Conservation (phyloP, 2,113 vertebrate species). For the Turnix velox region DNA sequence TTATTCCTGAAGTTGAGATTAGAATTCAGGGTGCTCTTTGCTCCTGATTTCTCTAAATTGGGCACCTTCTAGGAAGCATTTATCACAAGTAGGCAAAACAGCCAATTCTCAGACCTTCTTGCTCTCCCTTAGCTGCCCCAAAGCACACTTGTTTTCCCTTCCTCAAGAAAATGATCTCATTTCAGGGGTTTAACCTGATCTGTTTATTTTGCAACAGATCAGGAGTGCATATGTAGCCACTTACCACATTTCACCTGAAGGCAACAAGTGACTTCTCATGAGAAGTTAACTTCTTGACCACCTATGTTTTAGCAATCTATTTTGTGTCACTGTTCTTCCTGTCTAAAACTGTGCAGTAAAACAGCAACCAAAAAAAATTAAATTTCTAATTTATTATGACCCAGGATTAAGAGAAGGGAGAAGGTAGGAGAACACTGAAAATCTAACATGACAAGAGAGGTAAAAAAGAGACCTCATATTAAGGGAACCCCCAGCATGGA, state of each 20-base stretch:
- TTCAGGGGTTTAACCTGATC: neutral
- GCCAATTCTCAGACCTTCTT: neutral
- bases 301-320: neutral
- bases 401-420: neutral
- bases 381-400: neutral
- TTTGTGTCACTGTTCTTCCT: neutral
- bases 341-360: neutral
- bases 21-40: neutral
- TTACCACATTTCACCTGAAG: neutral
- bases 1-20: neutral
- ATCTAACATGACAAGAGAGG: neutral
- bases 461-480: neutral
- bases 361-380: neutral
- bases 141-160: neutral
- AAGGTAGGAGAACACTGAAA: neutral
- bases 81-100: neutral
- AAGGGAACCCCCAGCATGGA: neutral
- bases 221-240: neutral
- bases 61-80: neutral
- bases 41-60: neutral
- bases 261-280: neutral
- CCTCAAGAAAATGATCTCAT: neutral
- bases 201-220: neutral
- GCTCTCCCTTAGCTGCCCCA: neutral
- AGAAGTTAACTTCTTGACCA: neutral